A percentile compares a stretch with the other conserved stretches of the same genome.
Evolutionary conservation across 2,888 invertebrate species (phyloP).

Genomic region (Criorhina ranunculi): DNA sequence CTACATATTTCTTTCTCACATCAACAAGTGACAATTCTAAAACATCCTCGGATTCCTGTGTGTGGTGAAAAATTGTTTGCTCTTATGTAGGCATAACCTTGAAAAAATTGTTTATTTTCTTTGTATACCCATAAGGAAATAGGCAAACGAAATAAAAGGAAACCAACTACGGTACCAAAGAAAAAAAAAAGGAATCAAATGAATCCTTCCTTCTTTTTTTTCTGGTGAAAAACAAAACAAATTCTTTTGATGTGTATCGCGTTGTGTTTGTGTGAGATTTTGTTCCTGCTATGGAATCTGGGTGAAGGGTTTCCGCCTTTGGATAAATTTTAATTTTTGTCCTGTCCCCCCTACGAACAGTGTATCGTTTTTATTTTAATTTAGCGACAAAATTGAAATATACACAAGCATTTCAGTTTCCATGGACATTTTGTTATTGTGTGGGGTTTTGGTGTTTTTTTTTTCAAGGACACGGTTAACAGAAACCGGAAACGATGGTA

Average conservation of each 20-base stretch:
- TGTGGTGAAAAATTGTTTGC: constrained; percentile 14
- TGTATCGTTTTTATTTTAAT: constrained; percentile 56
- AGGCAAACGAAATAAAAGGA: constrained; percentile 4
- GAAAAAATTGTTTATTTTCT: constrained; percentile 32
- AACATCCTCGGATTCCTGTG: constrained; percentile 20
- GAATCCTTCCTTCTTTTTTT: not conserved
- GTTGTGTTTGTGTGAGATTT: not conserved
- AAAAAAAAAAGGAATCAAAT: not conserved
- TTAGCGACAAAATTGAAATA: constrained; percentile 58
- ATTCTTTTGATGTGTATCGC: constrained; percentile 5
- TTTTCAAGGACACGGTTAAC: constrained; percentile 28
- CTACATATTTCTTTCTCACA: not conserved
- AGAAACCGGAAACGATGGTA: not conserved
- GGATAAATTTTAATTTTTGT: constrained; percentile 45
- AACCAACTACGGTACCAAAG: not conserved
- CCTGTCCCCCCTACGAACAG: constrained; percentile 17
- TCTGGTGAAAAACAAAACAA: not conserved
- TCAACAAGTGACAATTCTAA: not conserved
- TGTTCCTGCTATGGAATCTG: constrained; percentile 2
- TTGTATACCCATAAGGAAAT: not conserved
- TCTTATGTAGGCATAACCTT: constrained; percentile 45
- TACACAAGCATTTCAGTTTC: constrained; percentile 34
- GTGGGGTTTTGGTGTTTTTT: not conserved
- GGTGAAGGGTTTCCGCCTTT: constrained; percentile 59
- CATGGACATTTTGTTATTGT: not conserved